Base-by-base conservation (phyloP, 37 sponge, comb jelly and placozoan species). In the Tethya wilhelma region DNA sequence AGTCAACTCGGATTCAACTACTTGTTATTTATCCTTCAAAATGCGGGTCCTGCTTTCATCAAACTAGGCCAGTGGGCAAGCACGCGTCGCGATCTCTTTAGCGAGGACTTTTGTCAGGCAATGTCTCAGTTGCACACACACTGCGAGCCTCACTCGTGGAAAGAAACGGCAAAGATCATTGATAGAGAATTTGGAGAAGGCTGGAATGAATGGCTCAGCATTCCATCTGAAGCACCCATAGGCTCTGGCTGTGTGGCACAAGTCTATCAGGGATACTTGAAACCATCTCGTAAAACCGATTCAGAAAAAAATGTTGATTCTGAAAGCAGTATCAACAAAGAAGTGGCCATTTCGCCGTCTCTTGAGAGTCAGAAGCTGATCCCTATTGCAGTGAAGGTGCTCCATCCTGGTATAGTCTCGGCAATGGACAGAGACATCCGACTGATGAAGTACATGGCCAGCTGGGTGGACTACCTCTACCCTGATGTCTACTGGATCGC, bases 51-150 rank as follows among this genome's bases (percentile, higher is more conserved):
- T 31, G 78, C 87, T 30, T 91, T 86, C 58, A 75, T 91, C 43
- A 91, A 91, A 59, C 78, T 91, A 58, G 91, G 84, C 0, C 91
- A 91, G 71, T 91, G 91, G 91, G 86, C 87, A 1, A 86, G 87
- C 84, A 91, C 87, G 3, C 29, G 91, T 6, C 38, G 83, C 44
- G 91, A 91, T 62, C 57, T 91, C 34, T 91, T 91, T 41, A 42
- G 59, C 25, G 71, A 74, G 25, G 71, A 81, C 37, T 82, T 81
- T 53, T 91, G 91, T 49, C 38, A 38, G 40, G 55, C 67, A 0
- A 79, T 91, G 29, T 86, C 91, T n/a, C 40, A 67, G 39, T 79
- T 91, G 33, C 91, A 86, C 69, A 59, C 78, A 19, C 42, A 39
- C 32, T 85, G 80, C 59, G 23, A 44, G 33, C 43, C 81, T 32